These are phyloP conservation scores for Philereme vetulata DNA, from an alignment of 2,888 invertebrate genomes.

Conservation along the genomic window DNA sequence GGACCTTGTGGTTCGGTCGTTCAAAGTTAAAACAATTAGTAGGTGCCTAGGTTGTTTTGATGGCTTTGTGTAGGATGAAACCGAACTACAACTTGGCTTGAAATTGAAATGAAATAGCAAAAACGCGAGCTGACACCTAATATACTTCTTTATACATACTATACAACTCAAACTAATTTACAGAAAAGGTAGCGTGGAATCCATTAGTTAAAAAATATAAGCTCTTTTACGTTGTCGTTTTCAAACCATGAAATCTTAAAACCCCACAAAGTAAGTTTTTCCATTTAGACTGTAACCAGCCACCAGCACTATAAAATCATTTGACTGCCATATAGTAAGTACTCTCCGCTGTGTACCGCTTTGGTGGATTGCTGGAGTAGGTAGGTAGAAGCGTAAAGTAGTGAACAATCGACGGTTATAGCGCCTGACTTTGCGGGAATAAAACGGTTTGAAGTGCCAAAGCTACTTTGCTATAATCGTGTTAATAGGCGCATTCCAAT, in stretches of 20 bases:
- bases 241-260: background rate
- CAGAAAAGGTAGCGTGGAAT: too few species aligned
- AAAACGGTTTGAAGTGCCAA: constrained; percentile 31
- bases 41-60: too few species aligned
- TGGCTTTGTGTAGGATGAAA: too few species aligned
- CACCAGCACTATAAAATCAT: constrained; percentile 22
- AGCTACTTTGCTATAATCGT: constrained; percentile 39
- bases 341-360: constrained; percentile 28
- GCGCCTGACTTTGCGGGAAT: constrained; percentile 32
- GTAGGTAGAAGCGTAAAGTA: constrained; percentile 37
- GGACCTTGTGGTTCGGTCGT: too few species aligned
- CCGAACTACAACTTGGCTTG: too few species aligned
- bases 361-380: constrained; percentile 36
- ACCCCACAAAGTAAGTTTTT: constrained; percentile 5
- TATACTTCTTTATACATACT: too few species aligned
- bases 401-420: constrained; percentile 33
- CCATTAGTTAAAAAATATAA: too few species aligned
- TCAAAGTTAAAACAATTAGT: too few species aligned
- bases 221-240: too few species aligned
- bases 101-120: too few species aligned
- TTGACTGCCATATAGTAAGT: constrained; percentile 26
- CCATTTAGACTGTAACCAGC: constrained; percentile 19
- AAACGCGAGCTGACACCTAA: too few species aligned
- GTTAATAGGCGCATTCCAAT: constrained; percentile 33
- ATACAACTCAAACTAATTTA: too few species aligned